Evolutionary conservation across 2,888 invertebrate species (phyloP).

Genomic region (Scaptomyza cyrtandrae): DNA sequence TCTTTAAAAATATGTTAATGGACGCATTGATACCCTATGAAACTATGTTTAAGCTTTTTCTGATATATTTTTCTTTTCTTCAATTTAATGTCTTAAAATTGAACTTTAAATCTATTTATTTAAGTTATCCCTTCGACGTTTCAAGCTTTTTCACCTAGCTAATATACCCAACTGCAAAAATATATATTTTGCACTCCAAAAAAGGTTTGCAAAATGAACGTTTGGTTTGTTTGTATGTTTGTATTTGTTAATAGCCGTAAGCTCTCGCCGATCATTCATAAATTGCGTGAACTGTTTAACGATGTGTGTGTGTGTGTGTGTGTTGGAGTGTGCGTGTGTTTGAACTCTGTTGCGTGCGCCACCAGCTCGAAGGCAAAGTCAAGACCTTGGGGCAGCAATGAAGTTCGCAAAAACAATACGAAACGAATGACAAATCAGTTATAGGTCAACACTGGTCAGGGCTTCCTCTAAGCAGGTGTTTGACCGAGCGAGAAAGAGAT

Average conservation of each 20-base stretch:
- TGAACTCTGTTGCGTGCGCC: conserved; percentile 62
- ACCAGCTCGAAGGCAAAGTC: conserved; percentile 62
- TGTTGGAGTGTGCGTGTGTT: conserved; percentile 38
- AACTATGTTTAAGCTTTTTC: background rate
- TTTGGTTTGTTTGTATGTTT: conserved; percentile 24
- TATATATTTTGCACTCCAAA: background rate
- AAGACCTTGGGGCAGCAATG: conserved; percentile 61
- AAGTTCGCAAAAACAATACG: conserved; percentile 21
- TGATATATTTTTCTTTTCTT: background rate
- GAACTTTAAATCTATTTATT: too few species aligned
- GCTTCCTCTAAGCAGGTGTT: conserved; percentile 29
- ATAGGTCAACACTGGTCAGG: conserved; percentile 72
- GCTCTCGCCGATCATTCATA: conserved; percentile 73
- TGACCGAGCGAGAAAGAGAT: too few species aligned
- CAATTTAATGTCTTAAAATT: too few species aligned
- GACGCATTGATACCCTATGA: conserved; percentile 19
- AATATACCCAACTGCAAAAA: conserved; percentile 11
- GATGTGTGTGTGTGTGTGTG: conserved; percentile 14
- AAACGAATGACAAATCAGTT: conserved; percentile 49
- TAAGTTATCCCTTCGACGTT: too few species aligned
- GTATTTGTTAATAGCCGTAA: conserved; percentile 71
- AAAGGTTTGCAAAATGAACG: conserved; percentile 30
- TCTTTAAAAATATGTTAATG: background rate
- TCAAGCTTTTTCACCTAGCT: background rate
- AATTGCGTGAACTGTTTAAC: conserved; percentile 67